Conservation (phyloP, 2,797 vertebrate genomes). For the Ciconia nigra region DNA sequence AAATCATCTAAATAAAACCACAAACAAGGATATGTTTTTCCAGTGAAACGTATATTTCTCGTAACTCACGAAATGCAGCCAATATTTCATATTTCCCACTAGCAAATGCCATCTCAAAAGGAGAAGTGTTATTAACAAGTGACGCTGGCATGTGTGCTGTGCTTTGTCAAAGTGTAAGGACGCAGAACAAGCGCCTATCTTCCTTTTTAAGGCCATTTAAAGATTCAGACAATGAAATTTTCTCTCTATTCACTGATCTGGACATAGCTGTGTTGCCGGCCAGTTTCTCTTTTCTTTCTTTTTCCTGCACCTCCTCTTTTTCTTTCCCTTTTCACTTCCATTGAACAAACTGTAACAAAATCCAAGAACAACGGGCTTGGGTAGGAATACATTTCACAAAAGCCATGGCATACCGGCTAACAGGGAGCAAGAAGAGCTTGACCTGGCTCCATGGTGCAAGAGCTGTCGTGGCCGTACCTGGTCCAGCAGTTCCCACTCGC, state of each 20-base stretch:
- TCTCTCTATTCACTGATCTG: background rate
- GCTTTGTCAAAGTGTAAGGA: background rate
- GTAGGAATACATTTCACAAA: background rate
- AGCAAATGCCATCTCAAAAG: background rate
- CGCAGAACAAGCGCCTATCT: background rate
- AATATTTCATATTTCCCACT: background rate
- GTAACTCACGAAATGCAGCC: accelerated
- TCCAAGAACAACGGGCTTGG: background rate
- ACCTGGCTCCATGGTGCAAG: accelerated
- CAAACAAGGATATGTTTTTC: background rate
- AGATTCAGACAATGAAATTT: background rate
- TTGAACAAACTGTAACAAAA: background rate
- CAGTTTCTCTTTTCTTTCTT: background rate
- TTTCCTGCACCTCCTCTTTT: background rate
- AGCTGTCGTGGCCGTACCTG: accelerated
- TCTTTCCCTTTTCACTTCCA: background rate
- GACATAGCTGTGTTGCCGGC: background rate
- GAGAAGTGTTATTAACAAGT: background rate
- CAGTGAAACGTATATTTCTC: background rate
- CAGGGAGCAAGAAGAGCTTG: background rate
- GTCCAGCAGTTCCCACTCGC: background rate
- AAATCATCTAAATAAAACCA: background rate
- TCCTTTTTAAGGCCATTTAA: background rate
- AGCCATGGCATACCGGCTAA: background rate
- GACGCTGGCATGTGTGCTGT: background rate